Evolutionary conservation across 1,140 invertebrate genomes (phyloP).

Genomic region (Cotesia vestalis): DNA sequence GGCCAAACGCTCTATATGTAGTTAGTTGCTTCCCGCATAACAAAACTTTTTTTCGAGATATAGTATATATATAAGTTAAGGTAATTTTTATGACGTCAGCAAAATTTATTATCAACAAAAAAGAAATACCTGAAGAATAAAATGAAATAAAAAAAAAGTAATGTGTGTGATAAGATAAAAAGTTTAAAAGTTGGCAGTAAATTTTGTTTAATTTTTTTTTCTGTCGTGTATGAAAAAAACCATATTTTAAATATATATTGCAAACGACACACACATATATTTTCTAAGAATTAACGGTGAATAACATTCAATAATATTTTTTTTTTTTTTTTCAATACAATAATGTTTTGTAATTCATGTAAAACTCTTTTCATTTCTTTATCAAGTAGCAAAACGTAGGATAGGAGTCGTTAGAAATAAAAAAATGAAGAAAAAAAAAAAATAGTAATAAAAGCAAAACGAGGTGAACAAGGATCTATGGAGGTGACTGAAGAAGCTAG

Average conservation of each 20-base stretch:
- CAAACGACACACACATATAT: neutral
- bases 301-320: no score
- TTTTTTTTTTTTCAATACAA: no score
- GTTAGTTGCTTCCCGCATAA: conserved; percentile 6
- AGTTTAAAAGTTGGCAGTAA: neutral
- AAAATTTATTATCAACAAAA: conserved; percentile 14
- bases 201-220: neutral
- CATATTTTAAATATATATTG: no score
- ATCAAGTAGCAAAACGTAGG: neutral
- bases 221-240: no score
- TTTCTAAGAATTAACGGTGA: no score
- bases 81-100: conserved; percentile 27
- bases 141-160: neutral
- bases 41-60: conserved; percentile 12
- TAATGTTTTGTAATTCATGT: no score
- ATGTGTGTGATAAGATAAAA: conserved; percentile 9
- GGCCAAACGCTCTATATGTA: conserved; percentile 20
- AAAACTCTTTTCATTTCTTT: no score
- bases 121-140: neutral
- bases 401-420: neutral
- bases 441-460: conserved; percentile 1
- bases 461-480: conserved; percentile 3
- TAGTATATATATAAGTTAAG: neutral
- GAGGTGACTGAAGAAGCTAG: neutral
- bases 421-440: no score